These are phyloP conservation scores for Baryphthengus martii DNA, from an alignment of 2,113 vertebrate genomes.

Conservation along the genomic window DNA sequence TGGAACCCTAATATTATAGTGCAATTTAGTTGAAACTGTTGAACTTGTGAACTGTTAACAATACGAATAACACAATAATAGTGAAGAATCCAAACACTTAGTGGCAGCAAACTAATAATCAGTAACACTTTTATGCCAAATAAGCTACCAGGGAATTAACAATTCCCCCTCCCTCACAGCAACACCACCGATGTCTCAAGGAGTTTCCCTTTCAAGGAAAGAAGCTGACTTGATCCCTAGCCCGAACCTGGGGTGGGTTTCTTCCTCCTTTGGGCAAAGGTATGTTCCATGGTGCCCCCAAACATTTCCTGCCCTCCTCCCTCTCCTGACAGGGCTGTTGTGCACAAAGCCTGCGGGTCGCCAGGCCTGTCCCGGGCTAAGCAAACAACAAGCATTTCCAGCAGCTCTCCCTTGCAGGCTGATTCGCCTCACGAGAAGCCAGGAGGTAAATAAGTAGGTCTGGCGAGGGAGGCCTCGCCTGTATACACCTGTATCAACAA, in stretches of 20 bases:
- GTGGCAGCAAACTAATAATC: constrained; percentile 43
- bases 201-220: not conserved
- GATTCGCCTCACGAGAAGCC: not conserved
- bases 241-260: not conserved
- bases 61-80: constrained; percentile 34
- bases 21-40: constrained; percentile 38
- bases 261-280: not conserved
- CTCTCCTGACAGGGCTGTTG: not conserved
- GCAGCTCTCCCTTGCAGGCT: not conserved
- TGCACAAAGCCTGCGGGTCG: not conserved
- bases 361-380: not conserved
- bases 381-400: constrained; percentile 34
- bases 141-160: constrained; percentile 29
- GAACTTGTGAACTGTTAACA: constrained; percentile 57
- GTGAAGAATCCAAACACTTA: constrained; percentile 34
- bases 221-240: not conserved
- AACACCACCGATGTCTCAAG: not conserved
- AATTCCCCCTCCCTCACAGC: not conserved
- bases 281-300: not conserved
- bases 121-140: constrained; percentile 25
- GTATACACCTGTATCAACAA: constrained; percentile 79
- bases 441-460: constrained; percentile 45
- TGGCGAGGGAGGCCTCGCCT: constrained; percentile 2
- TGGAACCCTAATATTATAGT: constrained; percentile 40
- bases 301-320: not conserved